These are phyloP conservation scores for Stigmatopora nigra DNA, from an alignment of 2,113 vertebrate species.

Conservation along the genomic window DNA sequence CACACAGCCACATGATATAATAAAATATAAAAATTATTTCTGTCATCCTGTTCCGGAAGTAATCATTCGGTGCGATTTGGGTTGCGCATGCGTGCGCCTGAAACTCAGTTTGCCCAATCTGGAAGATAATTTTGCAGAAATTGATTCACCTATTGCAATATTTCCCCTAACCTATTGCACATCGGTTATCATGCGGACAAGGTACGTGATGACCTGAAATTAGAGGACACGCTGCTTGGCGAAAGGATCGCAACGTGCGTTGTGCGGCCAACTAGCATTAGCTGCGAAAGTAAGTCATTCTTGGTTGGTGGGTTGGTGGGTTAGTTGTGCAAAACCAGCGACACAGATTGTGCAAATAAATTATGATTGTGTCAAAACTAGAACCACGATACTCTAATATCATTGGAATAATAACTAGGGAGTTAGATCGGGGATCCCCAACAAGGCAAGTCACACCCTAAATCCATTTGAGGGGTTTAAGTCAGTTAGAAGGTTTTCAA, in stretches of 20 bases:
- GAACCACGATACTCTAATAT: too few relatives aligned
- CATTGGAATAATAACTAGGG: not conserved
- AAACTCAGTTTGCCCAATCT: conserved; percentile 4
- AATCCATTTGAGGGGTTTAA: too few relatives aligned
- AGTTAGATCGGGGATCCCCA: not conserved
- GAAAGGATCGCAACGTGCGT: not conserved
- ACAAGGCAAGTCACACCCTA: not conserved
- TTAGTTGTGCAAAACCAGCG: not conserved
- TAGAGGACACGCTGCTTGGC: not conserved
- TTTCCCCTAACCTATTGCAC: not conserved
- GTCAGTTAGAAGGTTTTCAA: too few relatives aligned
- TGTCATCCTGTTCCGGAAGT: conserved; percentile 52
- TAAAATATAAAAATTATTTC: conserved; percentile 11
- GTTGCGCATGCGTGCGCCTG: conserved; percentile 6
- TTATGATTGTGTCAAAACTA: too few relatives aligned
- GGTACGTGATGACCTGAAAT: conserved; percentile 20
- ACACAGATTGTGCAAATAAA: not conserved
- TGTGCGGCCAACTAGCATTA: conserved; percentile 30
- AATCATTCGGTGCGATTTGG: not conserved
- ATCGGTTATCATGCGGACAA: conserved; percentile 5
- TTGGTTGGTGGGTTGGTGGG: not conserved
- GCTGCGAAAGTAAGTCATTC: conserved; percentile 19
- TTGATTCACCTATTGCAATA: not conserved
- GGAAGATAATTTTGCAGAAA: not conserved
- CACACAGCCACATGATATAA: not conserved